phyloP scores from a whole-genome alignment of 1,140 invertebrate species.

The Heliconius melpomene region DNA sequence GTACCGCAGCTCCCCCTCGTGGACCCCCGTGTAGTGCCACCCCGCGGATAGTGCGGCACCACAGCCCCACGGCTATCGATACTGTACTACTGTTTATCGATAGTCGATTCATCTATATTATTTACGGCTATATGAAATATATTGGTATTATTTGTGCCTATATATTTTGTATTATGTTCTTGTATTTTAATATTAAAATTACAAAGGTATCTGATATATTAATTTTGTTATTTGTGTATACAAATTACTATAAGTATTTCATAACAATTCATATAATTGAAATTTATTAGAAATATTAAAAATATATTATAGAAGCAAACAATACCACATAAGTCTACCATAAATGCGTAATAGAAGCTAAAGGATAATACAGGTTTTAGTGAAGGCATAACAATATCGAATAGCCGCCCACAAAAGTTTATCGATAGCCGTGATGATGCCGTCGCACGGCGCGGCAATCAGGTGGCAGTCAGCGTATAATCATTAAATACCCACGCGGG shows the following conservation, averaged over 20 bases:
- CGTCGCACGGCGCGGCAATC: conserved; percentile 66
- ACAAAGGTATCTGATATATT: too few species aligned
- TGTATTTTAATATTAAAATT: too few species aligned
- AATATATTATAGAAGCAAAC: background rate
- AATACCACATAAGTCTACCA: conserved; percentile 20
- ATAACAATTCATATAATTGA: background rate
- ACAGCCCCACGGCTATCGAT: conserved; percentile 62
- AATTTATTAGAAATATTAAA: background rate
- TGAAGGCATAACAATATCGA: conserved; percentile 15
- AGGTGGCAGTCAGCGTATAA: conserved; percentile 81
- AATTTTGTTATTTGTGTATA: too few species aligned
- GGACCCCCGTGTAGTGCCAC: conserved; percentile 64
- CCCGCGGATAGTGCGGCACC: conserved; percentile 65
- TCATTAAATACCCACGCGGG: conserved; percentile 80
- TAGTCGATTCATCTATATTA: conserved; percentile 25
- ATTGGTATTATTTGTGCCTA: background rate
- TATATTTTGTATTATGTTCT: background rate
- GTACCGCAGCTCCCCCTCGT: conserved; percentile 53
- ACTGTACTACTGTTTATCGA: conserved; percentile 53
- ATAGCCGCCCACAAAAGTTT: conserved; percentile 31
- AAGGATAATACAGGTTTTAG: background rate
- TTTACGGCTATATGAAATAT: background rate
- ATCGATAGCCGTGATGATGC: conserved; percentile 69
- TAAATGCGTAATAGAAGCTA: background rate
- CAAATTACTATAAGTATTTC: background rate